Evolutionary conservation across 2,797 vertebrate species (phyloP).

Genomic region (Taeniopygia guttata): DNA sequence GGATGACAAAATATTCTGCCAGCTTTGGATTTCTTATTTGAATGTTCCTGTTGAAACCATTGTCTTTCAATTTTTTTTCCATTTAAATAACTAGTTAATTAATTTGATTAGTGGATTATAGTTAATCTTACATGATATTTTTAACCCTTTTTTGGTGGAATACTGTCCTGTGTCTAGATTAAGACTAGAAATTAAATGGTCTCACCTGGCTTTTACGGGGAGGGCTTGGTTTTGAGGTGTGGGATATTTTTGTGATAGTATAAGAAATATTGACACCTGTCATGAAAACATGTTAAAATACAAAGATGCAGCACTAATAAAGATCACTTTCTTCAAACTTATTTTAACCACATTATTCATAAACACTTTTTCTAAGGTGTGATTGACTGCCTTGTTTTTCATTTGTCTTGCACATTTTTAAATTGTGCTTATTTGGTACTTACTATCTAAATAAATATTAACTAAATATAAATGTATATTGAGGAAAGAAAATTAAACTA

Average conservation of each 20-base stretch:
- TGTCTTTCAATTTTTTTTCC: background rate
- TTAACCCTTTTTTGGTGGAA: background rate
- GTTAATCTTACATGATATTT: background rate
- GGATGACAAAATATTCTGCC: background rate
- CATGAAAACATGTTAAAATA: background rate
- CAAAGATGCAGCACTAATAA: background rate
- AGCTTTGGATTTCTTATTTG: background rate
- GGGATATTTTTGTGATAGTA: background rate
- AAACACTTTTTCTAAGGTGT: background rate
- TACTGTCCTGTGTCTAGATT: background rate
- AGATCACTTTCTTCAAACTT: background rate
- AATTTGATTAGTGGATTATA: background rate
- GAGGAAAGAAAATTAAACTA: background rate
- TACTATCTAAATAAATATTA: background rate
- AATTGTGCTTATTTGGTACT: background rate
- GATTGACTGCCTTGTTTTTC: background rate
- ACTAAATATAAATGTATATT: background rate
- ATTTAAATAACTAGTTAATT: background rate
- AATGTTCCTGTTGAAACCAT: background rate
- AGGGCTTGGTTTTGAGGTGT: background rate
- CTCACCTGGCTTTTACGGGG: fast-evolving
- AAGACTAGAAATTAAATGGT: background rate
- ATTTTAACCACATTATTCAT: background rate
- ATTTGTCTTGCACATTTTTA: background rate
- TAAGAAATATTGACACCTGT: background rate